Base-by-base conservation (phyloP, 2,888 invertebrate genomes). In the Rhagium mordax region DNA sequence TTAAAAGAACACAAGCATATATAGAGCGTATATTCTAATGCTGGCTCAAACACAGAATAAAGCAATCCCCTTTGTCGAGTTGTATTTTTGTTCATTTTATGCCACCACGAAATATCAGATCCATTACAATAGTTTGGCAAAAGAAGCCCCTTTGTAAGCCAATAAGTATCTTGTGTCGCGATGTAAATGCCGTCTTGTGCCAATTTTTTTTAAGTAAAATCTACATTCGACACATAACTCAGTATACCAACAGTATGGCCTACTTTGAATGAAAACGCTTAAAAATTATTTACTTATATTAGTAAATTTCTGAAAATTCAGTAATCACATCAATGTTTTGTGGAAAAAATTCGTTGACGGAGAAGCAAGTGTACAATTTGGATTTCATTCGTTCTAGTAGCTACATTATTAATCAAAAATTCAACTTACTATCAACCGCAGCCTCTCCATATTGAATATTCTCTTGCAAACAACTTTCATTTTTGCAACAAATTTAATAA, bases 401-500 rank as follows among this genome's bases (percentile, higher is more conserved):
- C 24, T 6, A 24, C 3, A 41, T 41, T 41, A 13, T 2, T n/a
- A 41, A 41, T n/a, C 1, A 3, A 6, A 8, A 16, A 18, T 8
- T 49, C 2, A 33, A 65, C 61, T 64, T 72, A 74, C 74, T 33
- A 67, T n/a, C 6, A 71, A 15, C 41, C 57, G 57, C 57, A 66
- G 27, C 18, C 47, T 67, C 5, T 71, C 67, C 20, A 47, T 67
- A 10, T 55, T 66, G 24, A 53, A 53, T 21, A 66, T 64, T 55
- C 49, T 62, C 33, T 51, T 74, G 21, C 66, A 74, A 15, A 71
- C 15, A 27, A 55, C 71, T 66, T 71, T 74, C 70, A 74, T 71
- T 62, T 59, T 73, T 18, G 13, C 51, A 47, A 16, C 18, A 48
- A 59, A 47, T 33, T 47, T 59, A 21, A 48, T 65, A 53, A 29